Evolutionary conservation across 2,797 vertebrate genomes (phyloP).

Genomic region (Sebastes goodei): DNA sequence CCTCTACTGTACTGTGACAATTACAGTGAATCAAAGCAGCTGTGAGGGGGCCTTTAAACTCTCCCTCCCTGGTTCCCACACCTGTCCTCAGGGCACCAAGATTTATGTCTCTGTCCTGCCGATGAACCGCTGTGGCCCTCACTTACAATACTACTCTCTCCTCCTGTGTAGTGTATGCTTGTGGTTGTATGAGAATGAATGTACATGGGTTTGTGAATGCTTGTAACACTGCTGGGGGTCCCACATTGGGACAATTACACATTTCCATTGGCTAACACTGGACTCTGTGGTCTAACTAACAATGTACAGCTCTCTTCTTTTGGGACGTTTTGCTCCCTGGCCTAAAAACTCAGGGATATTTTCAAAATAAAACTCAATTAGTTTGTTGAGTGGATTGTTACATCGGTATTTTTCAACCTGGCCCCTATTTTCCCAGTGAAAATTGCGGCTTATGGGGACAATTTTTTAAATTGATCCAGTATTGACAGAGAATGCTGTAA

Average conservation of each 20-base stretch:
- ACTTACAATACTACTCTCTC: slow-evolving; percentile 34
- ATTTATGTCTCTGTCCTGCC: slow-evolving; percentile 77
- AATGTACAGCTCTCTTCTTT: slow-evolving; percentile 12
- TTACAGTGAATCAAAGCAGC: slow-evolving; percentile 71
- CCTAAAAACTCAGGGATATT: slow-evolving; percentile 4
- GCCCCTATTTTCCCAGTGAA: not conserved
- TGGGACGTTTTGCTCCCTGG: slow-evolving; percentile 29
- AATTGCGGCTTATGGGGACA: not conserved
- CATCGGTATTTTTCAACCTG: not conserved
- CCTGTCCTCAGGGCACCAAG: slow-evolving; percentile 72
- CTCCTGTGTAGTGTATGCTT: slow-evolving; percentile 8
- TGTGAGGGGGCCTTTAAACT: slow-evolving; percentile 61
- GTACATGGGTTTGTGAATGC: slow-evolving; percentile 17
- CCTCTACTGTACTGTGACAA: slow-evolving; percentile 69
- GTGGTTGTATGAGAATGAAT: slow-evolving; percentile 30
- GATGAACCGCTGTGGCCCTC: slow-evolving; percentile 42
- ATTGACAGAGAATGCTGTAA: not conserved
- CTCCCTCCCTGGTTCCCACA: slow-evolving; percentile 57
- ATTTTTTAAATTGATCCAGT: not conserved
- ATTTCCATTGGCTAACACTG: slow-evolving; percentile 32
- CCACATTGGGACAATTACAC: slow-evolving; percentile 27
- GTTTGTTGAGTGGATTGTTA: not conserved
- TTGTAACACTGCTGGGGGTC: slow-evolving; percentile 21
- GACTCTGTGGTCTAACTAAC: slow-evolving; percentile 29
- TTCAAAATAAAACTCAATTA: not conserved